Evolutionary conservation across 2,113 vertebrate genomes (phyloP), one percentile per base, ranked within the genome.

Genomic region (Pomatostomus ruficeps): DNA sequence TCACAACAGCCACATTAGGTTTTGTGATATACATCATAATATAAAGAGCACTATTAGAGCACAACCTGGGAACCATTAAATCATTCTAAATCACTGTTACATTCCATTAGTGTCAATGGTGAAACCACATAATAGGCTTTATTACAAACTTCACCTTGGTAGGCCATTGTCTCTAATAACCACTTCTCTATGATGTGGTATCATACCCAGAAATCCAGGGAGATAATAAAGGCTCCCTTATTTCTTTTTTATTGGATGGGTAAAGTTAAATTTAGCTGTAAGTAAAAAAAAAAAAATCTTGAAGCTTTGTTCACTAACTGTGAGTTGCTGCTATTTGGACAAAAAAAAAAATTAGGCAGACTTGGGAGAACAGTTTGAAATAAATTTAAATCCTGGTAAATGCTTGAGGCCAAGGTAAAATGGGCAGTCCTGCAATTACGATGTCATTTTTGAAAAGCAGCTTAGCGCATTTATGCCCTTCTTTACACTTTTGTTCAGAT

Each of bases 41-140:
- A 99, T 99, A 99, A 99, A 99, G 98, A 99, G 98, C 98, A 98
- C 99, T 99, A 99, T 99, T 99, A 99, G 98, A 99, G 99, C 98
- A 98, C 98, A 99, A 99, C 99, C 99, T 99, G 99, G 99, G 99
- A 99, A 98, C 99, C 99, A 99, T 99, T 99, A 99, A 99, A 99
- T 99, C 99, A 99, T 99, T 99, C 98, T 99, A 99, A 99, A 99
- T 99, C 98, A 98, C 99, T 99, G 99, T 99, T 99, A 99, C 99
- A 99, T 99, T 99, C 99, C 99, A 99, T 99, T 99, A 99, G 99
- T 99, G 99, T 99, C 99, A 99, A 98, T 98, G 98, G 98, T 98
- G 98, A 98, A 98, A 98, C 98, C 98, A 99, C 98, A 99, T 99
- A 99, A 99, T 99, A 99, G 99, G 98, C 98, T 98, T 98, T 99